phyloP scores from a whole-genome alignment of 1,140 invertebrate genomes.

The Psilanteris sp. region DNA sequence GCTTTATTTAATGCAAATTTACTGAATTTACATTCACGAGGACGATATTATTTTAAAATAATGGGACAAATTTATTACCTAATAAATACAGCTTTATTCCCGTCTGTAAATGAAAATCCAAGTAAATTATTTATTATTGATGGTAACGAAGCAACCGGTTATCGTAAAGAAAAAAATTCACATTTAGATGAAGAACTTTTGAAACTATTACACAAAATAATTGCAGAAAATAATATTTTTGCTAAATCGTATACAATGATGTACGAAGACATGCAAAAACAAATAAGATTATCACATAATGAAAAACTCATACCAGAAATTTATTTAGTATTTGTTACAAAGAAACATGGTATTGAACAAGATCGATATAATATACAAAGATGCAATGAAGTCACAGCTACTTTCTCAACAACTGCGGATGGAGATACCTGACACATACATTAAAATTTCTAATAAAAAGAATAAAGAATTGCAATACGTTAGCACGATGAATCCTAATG shows the following conservation, averaged over 20 bases:
- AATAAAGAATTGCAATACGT: slow-evolving; percentile 12
- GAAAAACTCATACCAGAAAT: slow-evolving; percentile 10
- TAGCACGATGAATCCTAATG: too few species aligned
- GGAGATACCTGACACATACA: slow-evolving; percentile 30
- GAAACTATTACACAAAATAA: too few species aligned
- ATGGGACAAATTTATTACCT: neutral
- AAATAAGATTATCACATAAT: neutral
- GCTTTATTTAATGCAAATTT: neutral
- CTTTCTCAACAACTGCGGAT: slow-evolving; percentile 27
- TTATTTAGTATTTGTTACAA: slow-evolving; percentile 25
- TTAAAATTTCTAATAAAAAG: slow-evolving; percentile 17
- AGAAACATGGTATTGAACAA: slow-evolving; percentile 19
- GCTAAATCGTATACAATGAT: too few species aligned
- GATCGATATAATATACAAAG: slow-evolving; percentile 36
- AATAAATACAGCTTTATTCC: neutral
- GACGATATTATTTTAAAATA: too few species aligned
- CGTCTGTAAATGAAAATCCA: neutral
- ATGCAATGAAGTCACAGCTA: slow-evolving; percentile 29
- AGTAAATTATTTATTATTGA: neutral
- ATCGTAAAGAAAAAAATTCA: neutral
- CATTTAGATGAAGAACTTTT: neutral
- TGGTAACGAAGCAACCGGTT: neutral
- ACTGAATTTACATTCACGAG: too few species aligned
- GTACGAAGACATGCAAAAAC: too few species aligned
- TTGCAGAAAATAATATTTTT: too few species aligned